Base-by-base conservation (phyloP, 2,113 vertebrate species). In the Paraplagusia blochii region DNA sequence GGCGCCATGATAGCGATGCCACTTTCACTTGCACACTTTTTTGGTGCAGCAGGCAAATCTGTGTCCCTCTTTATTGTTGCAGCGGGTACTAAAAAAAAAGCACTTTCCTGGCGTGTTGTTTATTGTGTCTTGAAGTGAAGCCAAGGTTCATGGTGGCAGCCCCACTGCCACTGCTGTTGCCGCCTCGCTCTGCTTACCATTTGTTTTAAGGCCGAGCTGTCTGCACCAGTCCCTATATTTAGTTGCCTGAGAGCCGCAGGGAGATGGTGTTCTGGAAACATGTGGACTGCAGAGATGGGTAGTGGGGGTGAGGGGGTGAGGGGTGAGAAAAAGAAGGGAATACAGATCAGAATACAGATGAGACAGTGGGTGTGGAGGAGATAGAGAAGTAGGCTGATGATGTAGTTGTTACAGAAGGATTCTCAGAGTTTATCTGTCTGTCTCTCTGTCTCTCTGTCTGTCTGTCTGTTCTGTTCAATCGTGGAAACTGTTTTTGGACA, bases 161-260 rank as follows among this genome's bases (percentile, higher is more conserved):
- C 4, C 42, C 42, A n/a, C 42, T 7, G 9, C 42, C 40, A 52
- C 48, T 33, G 18, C 60, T n/a, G 11, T 66, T 10, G 3, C 47
- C 38, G 40, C 60, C 44, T 4, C 38, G 57, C 71, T 79, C 73
- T 74, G 73, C 72, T 76, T 76, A 66, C 66, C 82, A 82, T 86
- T 85, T 69, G 74, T 86, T 86, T 78, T 81, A 69, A 61, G 81
- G 77, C 72, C 16, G 63, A 65, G 84, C 79, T 88, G 85, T 87
- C 85, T 86, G 61, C 84, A 79, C 73, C 75, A 79, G 72, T 67
- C 70, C 47, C 88, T 90, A 90, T 90, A 89, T 90, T 90, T 90
- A 89, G 86, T 69, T 69, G 53, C 55, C 46, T 52, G 38, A 34
- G 74, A 85, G 82, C 85, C 83, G 13, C 64, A 62, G 80, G 83